Evolutionary conservation across 2,113 vertebrate species (phyloP), one percentile per base, ranked within the genome.

Genomic region (Corynorhinus townsendii): DNA sequence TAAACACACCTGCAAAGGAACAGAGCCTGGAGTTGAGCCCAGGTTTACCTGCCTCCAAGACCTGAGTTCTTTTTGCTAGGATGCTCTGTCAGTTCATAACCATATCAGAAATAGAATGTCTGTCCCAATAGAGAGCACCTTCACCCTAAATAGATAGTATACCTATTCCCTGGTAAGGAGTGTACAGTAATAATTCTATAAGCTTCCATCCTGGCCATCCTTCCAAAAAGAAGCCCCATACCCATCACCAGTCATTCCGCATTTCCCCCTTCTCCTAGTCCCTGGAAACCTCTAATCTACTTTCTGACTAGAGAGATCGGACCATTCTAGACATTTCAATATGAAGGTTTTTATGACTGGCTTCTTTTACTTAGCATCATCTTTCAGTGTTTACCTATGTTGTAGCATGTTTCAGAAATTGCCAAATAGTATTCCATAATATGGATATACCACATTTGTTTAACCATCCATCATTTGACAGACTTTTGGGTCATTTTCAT

Each of bases 1-100:
- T 54, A 81, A 81, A 20, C 30, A 38, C 12, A 64, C 19, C 26
- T 75, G 43, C 30, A 94, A 94, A 94, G 77, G 83, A 30, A 71
- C 73, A 71, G 7, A 94, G 66, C 66, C 54, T 94, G 54, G 45
- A 92, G 94, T 71, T 54, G 14, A 95, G 91, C 33, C 38, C 20
- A 52, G 66, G 19, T 52, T 35, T 90, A 52, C 66, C 20, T 91
- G 71, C 11, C 45, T 80, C 54, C 15, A 35, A 59, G 47, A 75
- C 59, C 38, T 35, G 11, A 35, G 24, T 56, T 38, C 45, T 77
- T 69, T 71, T 64, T 43, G n/a, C 38, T 62, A 76, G 22, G 52
- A 26, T 56, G 33, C 14, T 33, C 11, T 54, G 12, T 66, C 9
- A 40, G 0, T 52, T 54, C 30, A 22, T 14, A 38, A 9, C 12